These are phyloP conservation scores for Pseudanteris insignis DNA, from an alignment of 2,888 invertebrate species.

Conservation along the genomic window DNA sequence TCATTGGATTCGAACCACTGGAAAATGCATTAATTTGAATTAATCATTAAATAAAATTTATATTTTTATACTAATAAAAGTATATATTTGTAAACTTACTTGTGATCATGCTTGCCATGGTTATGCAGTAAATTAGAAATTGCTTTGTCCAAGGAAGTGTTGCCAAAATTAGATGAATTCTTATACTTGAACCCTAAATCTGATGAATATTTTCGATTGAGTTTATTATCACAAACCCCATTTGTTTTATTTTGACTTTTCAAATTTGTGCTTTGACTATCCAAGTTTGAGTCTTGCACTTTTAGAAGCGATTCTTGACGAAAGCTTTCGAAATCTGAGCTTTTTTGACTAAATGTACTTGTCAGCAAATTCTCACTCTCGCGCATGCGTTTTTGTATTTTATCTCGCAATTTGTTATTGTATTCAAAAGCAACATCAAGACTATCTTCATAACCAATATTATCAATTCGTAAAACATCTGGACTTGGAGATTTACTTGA, in stretches of 20 bases:
- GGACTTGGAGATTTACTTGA: slow-evolving; percentile 59
- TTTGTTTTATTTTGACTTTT: no score
- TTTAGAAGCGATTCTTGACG: slow-evolving; percentile 5
- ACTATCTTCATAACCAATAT: slow-evolving; percentile 62
- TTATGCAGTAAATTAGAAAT: slow-evolving; percentile 60
- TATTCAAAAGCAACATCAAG: slow-evolving; percentile 64
- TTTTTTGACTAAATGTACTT: slow-evolving; percentile 57
- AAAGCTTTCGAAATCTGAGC: slow-evolving; percentile 18
- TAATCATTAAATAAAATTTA: slow-evolving; percentile 1
- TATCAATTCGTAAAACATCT: slow-evolving; percentile 54
- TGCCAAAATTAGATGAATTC: slow-evolving; percentile 50
- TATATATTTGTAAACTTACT: slow-evolving; percentile 51
- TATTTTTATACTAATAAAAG: no score
- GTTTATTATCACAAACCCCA: slow-evolving; percentile 32
- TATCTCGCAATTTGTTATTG: slow-evolving; percentile 63
- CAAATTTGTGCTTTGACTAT: no score
- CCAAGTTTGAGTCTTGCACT: no score
- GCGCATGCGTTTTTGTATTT: slow-evolving; percentile 63
- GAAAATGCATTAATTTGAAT: slow-evolving; percentile 10
- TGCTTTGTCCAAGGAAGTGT: slow-evolving; percentile 58
- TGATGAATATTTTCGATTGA: slow-evolving; percentile 22
- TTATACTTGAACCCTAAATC: slow-evolving; percentile 53
- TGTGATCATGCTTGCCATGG: slow-evolving; percentile 62
- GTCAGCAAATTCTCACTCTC: slow-evolving; percentile 62
- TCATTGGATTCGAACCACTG: slow-evolving; percentile 65